Evolutionary conservation across 1,140 invertebrate species (phyloP).

Genomic region (Portunus trituberculatus): DNA sequence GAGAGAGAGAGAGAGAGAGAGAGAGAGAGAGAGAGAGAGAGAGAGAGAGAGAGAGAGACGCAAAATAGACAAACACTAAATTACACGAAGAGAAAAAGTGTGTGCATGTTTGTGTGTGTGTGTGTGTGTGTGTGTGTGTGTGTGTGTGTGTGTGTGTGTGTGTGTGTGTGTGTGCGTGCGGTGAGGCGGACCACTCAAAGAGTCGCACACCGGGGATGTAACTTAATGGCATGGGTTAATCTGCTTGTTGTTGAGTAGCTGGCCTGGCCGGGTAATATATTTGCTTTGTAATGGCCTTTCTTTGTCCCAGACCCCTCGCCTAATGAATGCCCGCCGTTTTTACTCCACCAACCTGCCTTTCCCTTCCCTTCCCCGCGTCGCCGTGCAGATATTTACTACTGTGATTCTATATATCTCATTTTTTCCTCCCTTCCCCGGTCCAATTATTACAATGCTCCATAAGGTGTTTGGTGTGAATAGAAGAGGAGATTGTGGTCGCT

Average conservation of each 20-base stretch:
- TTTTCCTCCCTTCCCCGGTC: neutral
- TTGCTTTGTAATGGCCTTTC: conserved; percentile 38
- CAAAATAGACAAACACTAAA: neutral
- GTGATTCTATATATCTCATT: conserved; percentile 34
- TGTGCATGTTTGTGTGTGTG: no score
- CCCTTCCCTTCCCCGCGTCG: neutral
- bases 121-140: conserved; percentile 26
- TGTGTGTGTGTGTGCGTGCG: neutral
- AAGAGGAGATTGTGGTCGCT: no score
- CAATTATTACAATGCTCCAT: neutral
- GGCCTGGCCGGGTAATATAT: conserved; percentile 40
- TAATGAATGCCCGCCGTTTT: neutral
- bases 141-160: neutral
- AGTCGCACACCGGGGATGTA: neutral
- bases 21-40: conserved; percentile 36
- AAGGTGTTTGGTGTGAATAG: no score
- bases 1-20: neutral
- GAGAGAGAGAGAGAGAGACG: conserved; percentile 16
- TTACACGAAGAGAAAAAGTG: neutral
- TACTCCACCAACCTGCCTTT: neutral
- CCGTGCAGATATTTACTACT: neutral
- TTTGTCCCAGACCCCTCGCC: neutral
- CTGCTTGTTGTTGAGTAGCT: conserved; percentile 37
- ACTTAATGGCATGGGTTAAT: conserved; percentile 48
- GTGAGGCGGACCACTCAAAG: neutral